Percentiles rank a stretch among this genome's conserved stretches.
Conservation (phyloP, 30 jellyfish, hydroid and myxozoan genomes). For the Pseudorhiza aurosa region DNA sequence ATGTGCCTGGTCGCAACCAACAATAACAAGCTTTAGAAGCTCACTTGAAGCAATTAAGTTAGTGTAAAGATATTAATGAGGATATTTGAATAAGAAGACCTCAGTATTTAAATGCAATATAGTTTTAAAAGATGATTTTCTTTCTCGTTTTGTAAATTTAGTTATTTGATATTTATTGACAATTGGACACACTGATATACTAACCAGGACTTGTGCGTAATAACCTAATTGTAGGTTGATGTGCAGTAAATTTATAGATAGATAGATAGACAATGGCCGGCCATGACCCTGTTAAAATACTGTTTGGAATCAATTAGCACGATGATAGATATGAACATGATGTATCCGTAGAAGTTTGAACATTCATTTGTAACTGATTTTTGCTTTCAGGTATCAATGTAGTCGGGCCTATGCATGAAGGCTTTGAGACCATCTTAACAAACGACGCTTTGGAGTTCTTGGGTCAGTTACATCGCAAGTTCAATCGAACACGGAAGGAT, state of each 20-base stretch:
- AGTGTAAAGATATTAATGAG: slow-evolving; percentile 17
- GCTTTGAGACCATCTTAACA: slow-evolving; percentile 68
- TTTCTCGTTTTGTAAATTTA: slow-evolving; percentile 18
- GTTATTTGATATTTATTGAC: background rate
- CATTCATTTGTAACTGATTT: background rate
- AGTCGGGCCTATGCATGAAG: slow-evolving; percentile 67
- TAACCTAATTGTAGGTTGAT: slow-evolving; percentile 41
- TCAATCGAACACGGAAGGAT: slow-evolving; percentile 58
- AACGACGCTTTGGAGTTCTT: slow-evolving; percentile 75
- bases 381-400: slow-evolving; percentile 62
- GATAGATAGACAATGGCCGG: slow-evolving; percentile 25
- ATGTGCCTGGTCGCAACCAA: slow-evolving; percentile 45
- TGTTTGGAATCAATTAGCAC: too few species aligned
- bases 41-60: slow-evolving; percentile 44
- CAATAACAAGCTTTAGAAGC: slow-evolving; percentile 43
- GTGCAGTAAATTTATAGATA: slow-evolving; percentile 5
- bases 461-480: slow-evolving; percentile 78
- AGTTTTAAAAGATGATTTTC: background rate
- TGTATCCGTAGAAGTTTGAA: too few species aligned
- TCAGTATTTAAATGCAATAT: slow-evolving; percentile 2
- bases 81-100: background rate
- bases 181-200: slow-evolving; percentile 20
- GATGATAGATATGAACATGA: too few species aligned
- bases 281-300: too few species aligned
- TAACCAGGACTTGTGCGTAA: slow-evolving; percentile 51